Evolutionary conservation across 2,888 invertebrate genomes (phyloP).

Genomic region (Brenthis hecate): DNA sequence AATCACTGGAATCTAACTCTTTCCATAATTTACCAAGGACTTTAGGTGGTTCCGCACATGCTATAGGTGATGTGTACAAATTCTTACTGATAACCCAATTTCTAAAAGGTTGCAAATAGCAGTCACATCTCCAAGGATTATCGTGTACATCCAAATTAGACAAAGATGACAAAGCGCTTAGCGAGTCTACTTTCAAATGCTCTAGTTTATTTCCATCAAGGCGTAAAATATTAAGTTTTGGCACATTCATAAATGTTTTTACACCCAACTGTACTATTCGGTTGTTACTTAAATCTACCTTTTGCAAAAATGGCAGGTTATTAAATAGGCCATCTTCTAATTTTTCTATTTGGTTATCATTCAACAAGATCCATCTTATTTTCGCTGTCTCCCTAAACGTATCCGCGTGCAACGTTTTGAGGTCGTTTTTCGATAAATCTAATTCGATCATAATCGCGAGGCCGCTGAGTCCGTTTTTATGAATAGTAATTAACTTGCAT

Average conservation of each 20-base stretch:
- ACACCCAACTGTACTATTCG: conserved; percentile 86
- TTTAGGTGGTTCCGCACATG: conserved; percentile 86
- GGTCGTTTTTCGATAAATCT: conserved; percentile 89
- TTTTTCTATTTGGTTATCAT: conserved; percentile 88
- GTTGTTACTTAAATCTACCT: conserved; percentile 90
- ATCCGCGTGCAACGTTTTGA: conserved; percentile 84
- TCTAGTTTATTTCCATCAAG: conserved; percentile 89
- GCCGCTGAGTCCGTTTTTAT: conserved; percentile 88
- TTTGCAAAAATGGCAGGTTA: conserved; percentile 87
- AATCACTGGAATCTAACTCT: conserved; percentile 86
- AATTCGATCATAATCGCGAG: conserved; percentile 91
- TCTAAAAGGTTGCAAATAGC: conserved; percentile 89
- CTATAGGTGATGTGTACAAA: conserved; percentile 88
- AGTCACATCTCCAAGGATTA: conserved; percentile 95
- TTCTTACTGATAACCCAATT: conserved; percentile 89
- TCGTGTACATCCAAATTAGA: conserved; percentile 88
- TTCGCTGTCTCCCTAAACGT: conserved; percentile 88
- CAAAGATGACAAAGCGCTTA: conserved; percentile 85
- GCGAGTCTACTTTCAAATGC: conserved; percentile 84
- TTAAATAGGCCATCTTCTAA: conserved; percentile 90
- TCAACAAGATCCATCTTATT: conserved; percentile 87
- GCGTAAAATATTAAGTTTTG: conserved; percentile 85
- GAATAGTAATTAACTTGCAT: conserved; percentile 88
- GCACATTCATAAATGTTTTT: conserved; percentile 87
- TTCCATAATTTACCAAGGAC: conserved; percentile 88